Percentiles rank a stretch among this genome's conserved stretches.
Evolutionary conservation across 1,140 invertebrate species (phyloP).

Genomic region (Spodoptera frugiperda): DNA sequence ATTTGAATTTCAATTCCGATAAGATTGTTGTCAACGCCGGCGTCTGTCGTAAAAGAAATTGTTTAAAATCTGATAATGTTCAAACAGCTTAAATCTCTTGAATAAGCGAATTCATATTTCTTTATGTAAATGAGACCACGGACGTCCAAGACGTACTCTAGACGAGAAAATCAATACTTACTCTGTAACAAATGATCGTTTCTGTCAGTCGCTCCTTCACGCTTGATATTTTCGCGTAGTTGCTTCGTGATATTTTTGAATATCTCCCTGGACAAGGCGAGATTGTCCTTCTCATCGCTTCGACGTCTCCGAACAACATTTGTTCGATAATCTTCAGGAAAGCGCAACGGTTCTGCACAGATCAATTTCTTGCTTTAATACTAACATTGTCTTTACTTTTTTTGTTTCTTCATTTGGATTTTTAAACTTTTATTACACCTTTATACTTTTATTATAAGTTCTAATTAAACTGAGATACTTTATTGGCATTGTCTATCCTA

Average conservation of each 20-base stretch:
- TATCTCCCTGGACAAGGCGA: constrained; percentile 84
- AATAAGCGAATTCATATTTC: constrained; percentile 31
- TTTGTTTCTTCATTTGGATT: background rate
- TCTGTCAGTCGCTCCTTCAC: constrained; percentile 77
- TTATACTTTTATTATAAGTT: too few relatives aligned
- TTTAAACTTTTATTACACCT: too few relatives aligned
- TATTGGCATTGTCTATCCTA: too few relatives aligned
- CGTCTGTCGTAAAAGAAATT: constrained; percentile 9
- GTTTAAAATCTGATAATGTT: constrained; percentile 25
- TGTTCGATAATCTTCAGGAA: constrained; percentile 69
- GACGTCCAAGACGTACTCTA: constrained; percentile 15
- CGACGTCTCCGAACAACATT: constrained; percentile 69
- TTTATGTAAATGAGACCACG: constrained; percentile 11
- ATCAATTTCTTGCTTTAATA: constrained; percentile 41
- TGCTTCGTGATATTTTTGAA: constrained; percentile 86
- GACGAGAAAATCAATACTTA: constrained; percentile 64
- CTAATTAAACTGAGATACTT: too few relatives aligned
- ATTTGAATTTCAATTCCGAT: constrained; percentile 28
- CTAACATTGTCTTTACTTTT: constrained; percentile 14
- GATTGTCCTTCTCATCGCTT: constrained; percentile 79
- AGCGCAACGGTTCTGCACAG: constrained; percentile 72
- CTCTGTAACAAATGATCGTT: constrained; percentile 80
- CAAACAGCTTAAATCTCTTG: background rate
- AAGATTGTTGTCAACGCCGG: constrained; percentile 14
- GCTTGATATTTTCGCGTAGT: constrained; percentile 81